A percentile compares a stretch with the other conserved stretches of the same genome.
Evolutionary conservation across 2,888 invertebrate genomes (phyloP).

Genomic region (Acanthosepion esculentum): DNA sequence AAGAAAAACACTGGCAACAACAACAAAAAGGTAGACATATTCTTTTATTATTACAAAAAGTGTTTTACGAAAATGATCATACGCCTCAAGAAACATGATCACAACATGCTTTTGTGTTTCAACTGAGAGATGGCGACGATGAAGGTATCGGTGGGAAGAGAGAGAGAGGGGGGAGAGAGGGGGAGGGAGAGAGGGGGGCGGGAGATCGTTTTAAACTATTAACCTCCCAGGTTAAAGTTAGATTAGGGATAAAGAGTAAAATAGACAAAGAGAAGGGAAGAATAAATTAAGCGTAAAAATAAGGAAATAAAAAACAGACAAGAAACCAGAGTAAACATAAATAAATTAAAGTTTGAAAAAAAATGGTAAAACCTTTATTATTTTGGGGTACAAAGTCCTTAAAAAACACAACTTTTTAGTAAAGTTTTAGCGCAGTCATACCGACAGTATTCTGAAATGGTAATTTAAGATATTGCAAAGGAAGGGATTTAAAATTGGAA

Average conservation of each 20-base stretch:
- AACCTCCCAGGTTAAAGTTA: not conserved
- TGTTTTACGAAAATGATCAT: not conserved
- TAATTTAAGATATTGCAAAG: not conserved
- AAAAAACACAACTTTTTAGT: not conserved
- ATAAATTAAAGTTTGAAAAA: not conserved
- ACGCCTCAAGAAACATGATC: not conserved
- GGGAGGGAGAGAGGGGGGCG: too few species aligned
- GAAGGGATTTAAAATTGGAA: too few species aligned
- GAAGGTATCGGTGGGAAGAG: not conserved
- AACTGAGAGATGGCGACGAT: not conserved
- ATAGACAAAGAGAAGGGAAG: not conserved
- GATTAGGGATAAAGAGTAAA: not conserved
- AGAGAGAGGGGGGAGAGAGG: not conserved
- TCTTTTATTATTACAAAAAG: not conserved
- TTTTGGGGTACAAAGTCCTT: not conserved
- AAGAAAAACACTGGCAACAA: not conserved
- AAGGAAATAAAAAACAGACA: not conserved
- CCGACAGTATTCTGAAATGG: not conserved
- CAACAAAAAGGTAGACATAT: not conserved
- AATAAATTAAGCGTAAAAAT: not conserved
- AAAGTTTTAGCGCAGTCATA: not conserved
- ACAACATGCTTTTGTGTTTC: slow-evolving; percentile 17
- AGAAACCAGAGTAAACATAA: not conserved
- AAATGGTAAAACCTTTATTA: not conserved
- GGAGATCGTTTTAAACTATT: not conserved